Evolutionary conservation across 2,888 invertebrate genomes (phyloP).

Genomic region (Caenorhabditis macrosperma): DNA sequence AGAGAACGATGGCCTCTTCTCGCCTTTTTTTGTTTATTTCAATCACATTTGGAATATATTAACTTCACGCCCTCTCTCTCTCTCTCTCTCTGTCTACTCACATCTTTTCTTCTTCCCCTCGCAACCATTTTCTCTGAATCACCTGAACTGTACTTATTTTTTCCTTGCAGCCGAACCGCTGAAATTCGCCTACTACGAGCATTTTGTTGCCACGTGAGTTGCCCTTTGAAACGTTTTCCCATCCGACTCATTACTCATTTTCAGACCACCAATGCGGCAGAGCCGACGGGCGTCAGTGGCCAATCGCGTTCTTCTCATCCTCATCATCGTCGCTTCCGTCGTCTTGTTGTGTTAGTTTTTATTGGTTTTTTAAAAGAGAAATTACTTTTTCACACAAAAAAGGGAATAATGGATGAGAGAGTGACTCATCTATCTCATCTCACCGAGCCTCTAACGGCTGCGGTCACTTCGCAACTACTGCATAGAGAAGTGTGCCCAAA

Average conservation of each 20-base stretch:
- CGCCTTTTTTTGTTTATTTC: no score
- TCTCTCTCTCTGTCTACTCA: neutral
- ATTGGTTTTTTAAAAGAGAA: no score
- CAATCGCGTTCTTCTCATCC: constrained; percentile 9
- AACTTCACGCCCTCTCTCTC: no score
- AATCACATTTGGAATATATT: no score
- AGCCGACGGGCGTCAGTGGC: constrained; percentile 19
- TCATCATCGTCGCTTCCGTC: constrained; percentile 5
- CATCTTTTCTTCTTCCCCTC: neutral
- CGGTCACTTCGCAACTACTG: no score
- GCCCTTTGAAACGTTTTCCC: neutral
- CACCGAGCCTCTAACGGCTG: no score
- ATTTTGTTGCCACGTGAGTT: constrained; percentile 35
- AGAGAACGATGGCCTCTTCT: no score
- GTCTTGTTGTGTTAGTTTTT: constrained; percentile 19
- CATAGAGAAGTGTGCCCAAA: no score
- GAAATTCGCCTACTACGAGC: constrained; percentile 35
- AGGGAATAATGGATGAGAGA: no score
- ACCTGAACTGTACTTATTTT: neutral
- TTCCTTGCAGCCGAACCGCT: constrained; percentile 26
- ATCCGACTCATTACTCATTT: neutral
- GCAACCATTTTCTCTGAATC: neutral
- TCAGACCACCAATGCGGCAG: constrained; percentile 42
- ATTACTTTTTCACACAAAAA: no score
- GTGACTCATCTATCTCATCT: no score